These are phyloP conservation scores for Cabera pusaria DNA, from an alignment of 2,888 invertebrate genomes.

Conservation along the genomic window DNA sequence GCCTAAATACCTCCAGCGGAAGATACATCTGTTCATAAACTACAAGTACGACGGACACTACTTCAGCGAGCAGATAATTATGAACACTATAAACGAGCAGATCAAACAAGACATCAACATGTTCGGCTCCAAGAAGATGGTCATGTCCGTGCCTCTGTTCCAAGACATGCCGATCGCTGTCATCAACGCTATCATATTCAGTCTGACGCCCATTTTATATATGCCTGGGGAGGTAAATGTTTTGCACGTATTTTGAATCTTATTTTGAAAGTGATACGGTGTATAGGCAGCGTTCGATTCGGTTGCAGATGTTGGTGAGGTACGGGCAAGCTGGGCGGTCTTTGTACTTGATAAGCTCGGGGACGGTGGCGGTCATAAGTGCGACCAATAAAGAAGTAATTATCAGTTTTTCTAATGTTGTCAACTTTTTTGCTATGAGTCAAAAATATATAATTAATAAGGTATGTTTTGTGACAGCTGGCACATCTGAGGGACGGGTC, in stretches of 20 bases:
- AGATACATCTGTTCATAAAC: conserved; percentile 52
- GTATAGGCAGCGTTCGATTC: not conserved
- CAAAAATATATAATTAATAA: too few relatives aligned
- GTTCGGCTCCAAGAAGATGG: conserved; percentile 77
- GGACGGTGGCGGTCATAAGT: conserved; percentile 83
- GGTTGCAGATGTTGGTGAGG: conserved; percentile 76
- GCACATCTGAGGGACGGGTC: conserved; percentile 84
- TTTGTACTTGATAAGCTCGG: conserved; percentile 84
- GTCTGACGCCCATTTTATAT: conserved; percentile 77
- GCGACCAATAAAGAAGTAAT: conserved; percentile 78
- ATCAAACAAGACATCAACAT: conserved; percentile 81
- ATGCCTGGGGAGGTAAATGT: conserved; percentile 65
- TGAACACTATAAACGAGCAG: conserved; percentile 61
- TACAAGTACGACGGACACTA: conserved; percentile 59
- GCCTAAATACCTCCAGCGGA: conserved; percentile 47
- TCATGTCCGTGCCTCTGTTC: conserved; percentile 81
- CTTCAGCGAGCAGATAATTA: conserved; percentile 53
- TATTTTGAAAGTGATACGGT: too few relatives aligned
- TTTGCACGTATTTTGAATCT: too few relatives aligned
- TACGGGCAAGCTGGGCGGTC: conserved; percentile 76
- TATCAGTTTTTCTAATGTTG: not conserved
- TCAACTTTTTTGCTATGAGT: conserved; percentile 19
- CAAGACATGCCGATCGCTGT: conserved; percentile 74
- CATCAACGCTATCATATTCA: conserved; percentile 75
- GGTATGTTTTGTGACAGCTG: conserved; percentile 35